Percentiles rank a stretch among this genome's conserved stretches.
Evolutionary conservation across 2,797 vertebrate genomes (phyloP).

Genomic region (Taeniopygia guttata): DNA sequence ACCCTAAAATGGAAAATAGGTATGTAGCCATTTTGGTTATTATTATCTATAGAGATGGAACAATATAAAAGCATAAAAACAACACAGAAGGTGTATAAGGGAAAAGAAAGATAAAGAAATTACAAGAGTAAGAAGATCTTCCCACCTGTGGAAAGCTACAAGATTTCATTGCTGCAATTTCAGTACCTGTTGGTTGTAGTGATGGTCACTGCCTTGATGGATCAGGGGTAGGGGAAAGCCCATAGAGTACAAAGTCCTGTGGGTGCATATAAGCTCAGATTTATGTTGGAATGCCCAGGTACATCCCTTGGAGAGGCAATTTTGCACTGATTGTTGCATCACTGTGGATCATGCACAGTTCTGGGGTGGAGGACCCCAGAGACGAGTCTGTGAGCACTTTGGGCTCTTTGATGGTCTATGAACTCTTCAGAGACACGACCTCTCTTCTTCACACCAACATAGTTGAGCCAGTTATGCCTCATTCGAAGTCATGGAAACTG

Average conservation of each 20-base stretch:
- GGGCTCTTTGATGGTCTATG: not conserved
- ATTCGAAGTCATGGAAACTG: not conserved
- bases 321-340: not conserved
- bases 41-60: not conserved
- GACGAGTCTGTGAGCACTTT: accelerated
- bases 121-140: not conserved
- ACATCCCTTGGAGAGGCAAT: too few relatives aligned
- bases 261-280: not conserved
- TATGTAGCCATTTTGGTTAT: not conserved
- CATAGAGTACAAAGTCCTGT: accelerated
- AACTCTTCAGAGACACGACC: not conserved
- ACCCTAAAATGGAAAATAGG: not conserved
- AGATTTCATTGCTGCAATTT: not conserved
- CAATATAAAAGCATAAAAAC: not conserved
- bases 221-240: not conserved
- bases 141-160: not conserved
- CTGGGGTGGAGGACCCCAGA: not conserved
- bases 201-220: not conserved
- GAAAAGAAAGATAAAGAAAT: not conserved
- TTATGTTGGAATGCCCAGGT: too few relatives aligned
- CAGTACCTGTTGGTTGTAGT: accelerated
- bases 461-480: too few relatives aligned
- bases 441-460: not conserved
- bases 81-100: too few relatives aligned
- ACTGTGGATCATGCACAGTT: not conserved